Conservation (phyloP, 2,797 vertebrate genomes). For the Myotis myotis region DNA sequence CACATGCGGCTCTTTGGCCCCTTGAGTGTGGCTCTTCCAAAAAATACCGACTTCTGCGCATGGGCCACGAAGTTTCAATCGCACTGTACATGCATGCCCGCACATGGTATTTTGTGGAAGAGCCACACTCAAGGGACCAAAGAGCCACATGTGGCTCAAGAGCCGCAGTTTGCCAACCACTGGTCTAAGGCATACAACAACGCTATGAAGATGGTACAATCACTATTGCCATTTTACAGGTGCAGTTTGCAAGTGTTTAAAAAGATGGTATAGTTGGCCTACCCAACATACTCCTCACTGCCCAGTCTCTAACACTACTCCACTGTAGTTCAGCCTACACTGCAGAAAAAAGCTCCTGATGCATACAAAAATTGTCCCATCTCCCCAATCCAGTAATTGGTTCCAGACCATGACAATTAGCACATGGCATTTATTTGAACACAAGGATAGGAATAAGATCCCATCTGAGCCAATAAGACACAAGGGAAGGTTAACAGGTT, state of each 20-base stretch:
- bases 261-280: not conserved
- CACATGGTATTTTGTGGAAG: no score
- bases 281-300: not conserved
- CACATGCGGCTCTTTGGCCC: no score
- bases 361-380: not conserved
- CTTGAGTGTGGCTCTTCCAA: no score
- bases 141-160: no score
- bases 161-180: no score
- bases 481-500: not conserved
- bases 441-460: not conserved
- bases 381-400: not conserved
- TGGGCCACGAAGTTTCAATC: no score
- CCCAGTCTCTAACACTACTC: not conserved
- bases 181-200: not conserved
- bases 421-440: not conserved
- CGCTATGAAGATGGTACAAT: not conserved
- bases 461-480: not conserved
- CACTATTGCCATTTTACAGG: not conserved
- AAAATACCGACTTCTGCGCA: no score
- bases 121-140: no score
- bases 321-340: not conserved
- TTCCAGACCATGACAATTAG: not conserved
- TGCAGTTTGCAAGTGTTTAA: not conserved
- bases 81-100: no score
- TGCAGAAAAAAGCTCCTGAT: not conserved